Evolutionary conservation across 2,113 vertebrate species (phyloP).

Genomic region (Plestiodon gilberti): DNA sequence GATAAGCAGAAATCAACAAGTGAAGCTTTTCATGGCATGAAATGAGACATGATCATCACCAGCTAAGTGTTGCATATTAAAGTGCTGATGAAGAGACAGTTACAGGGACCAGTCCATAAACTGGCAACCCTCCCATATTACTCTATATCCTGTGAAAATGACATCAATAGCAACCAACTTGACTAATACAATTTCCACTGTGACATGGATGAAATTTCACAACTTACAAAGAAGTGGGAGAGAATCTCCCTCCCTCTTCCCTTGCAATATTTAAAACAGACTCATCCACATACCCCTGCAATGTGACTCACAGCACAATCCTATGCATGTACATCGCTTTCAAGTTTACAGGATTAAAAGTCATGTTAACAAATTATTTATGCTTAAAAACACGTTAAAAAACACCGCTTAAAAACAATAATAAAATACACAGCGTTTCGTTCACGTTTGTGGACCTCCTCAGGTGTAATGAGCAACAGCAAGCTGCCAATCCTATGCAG

Average conservation of each 20-base stretch:
- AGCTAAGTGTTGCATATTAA: not conserved
- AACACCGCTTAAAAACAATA: too few relatives aligned
- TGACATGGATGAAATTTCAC: conserved; percentile 12
- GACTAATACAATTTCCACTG: conserved; percentile 25
- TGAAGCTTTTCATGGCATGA: not conserved
- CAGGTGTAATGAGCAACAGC: too few relatives aligned
- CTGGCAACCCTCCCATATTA: not conserved
- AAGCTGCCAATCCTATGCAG: too few relatives aligned
- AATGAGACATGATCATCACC: too few relatives aligned
- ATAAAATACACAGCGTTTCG: too few relatives aligned
- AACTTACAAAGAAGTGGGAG: conserved; percentile 35
- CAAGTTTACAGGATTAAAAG: too few relatives aligned
- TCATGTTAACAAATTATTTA: too few relatives aligned
- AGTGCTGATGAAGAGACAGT: not conserved
- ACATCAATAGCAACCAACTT: not conserved
- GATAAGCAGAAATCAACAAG: not conserved
- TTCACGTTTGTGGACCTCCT: too few relatives aligned
- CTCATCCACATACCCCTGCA: not conserved
- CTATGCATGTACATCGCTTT: not conserved
- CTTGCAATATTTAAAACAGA: not conserved
- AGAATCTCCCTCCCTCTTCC: conserved; percentile 1
- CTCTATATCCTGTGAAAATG: not conserved
- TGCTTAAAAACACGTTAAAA: too few relatives aligned
- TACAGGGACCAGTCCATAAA: not conserved
- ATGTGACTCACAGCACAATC: not conserved